phyloP scores from a whole-genome alignment of 1,140 invertebrate genomes.

The Mamestra configurata region DNA sequence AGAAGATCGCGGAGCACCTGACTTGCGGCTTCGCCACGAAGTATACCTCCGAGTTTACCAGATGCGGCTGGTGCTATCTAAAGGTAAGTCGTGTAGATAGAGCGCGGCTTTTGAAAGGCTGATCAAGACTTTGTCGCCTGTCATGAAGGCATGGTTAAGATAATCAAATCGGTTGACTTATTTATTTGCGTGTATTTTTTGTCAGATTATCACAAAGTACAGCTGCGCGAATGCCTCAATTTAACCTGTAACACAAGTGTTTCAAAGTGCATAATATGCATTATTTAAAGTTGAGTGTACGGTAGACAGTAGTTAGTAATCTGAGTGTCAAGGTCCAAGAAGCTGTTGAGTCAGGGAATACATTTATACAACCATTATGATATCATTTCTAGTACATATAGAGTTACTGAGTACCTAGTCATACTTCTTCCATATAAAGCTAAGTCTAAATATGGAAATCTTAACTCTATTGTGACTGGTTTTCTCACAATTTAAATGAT shows the following conservation, averaged over 20 bases:
- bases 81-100: constrained; percentile 67
- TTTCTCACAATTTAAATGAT: constrained; percentile 1
- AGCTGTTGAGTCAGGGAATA: constrained; percentile 3
- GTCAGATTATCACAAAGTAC: too few species aligned
- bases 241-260: neutral
- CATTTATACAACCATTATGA: constrained; percentile 8
- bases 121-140: too few species aligned
- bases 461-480: neutral
- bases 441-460: neutral
- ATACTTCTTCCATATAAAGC: constrained; percentile 10
- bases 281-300: constrained; percentile 8
- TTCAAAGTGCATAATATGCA: constrained; percentile 8
- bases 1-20: constrained; percentile 78
- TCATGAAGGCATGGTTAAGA: too few species aligned
- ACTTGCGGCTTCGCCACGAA: constrained; percentile 72
- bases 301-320: constrained; percentile 10
- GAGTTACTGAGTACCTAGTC: neutral
- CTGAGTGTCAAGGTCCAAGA: constrained; percentile 38
- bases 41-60: constrained; percentile 76
- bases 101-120: neutral
- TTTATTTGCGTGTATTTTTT: too few species aligned
- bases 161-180: too few species aligned
- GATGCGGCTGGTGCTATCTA: constrained; percentile 82
- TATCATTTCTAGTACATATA: constrained; percentile 10
- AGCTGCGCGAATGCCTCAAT: constrained; percentile 21